A percentile compares a stretch with the other conserved stretches of the same genome.
Evolutionary conservation across 2,113 vertebrate species (phyloP).

Genomic region (Piliocolobus tephrosceles): DNA sequence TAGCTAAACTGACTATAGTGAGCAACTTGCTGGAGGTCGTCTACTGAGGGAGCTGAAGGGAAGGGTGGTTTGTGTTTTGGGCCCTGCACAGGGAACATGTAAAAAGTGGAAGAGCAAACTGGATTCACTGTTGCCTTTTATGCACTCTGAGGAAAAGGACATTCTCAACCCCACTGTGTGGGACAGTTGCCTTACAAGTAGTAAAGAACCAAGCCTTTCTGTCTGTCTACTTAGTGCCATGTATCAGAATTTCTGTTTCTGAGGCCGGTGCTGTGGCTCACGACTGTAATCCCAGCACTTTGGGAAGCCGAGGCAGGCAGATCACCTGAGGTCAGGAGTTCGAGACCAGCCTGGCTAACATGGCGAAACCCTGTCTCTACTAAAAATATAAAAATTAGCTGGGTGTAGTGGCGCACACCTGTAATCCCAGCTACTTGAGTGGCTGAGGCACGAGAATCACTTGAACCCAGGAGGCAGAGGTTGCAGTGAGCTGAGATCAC

Average conservation of each 20-base stretch:
- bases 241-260: slow-evolving; percentile 25
- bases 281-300: too few species aligned
- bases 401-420: too few species aligned
- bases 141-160: not conserved
- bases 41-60: not conserved
- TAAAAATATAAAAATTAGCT: too few species aligned
- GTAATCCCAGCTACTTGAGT: too few species aligned
- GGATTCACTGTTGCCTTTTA: not conserved
- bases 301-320: too few species aligned
- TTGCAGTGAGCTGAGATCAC: too few species aligned
- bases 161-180: not conserved
- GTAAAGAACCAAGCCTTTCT: not conserved
- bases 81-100: not conserved
- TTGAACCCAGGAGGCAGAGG: too few species aligned
- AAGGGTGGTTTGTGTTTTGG: not conserved
- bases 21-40: not conserved
- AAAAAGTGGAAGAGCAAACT: not conserved
- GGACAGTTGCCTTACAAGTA: not conserved
- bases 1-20: not conserved
- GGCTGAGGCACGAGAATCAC: too few species aligned
- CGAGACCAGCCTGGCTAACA: too few species aligned
- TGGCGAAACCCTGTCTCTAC: too few species aligned
- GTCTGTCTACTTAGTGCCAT: not conserved
- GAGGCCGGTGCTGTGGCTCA: not conserved
- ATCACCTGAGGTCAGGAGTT: too few species aligned